Base-by-base conservation (phyloP, 1,140 invertebrate genomes). In the Drosophila nikananu region DNA sequence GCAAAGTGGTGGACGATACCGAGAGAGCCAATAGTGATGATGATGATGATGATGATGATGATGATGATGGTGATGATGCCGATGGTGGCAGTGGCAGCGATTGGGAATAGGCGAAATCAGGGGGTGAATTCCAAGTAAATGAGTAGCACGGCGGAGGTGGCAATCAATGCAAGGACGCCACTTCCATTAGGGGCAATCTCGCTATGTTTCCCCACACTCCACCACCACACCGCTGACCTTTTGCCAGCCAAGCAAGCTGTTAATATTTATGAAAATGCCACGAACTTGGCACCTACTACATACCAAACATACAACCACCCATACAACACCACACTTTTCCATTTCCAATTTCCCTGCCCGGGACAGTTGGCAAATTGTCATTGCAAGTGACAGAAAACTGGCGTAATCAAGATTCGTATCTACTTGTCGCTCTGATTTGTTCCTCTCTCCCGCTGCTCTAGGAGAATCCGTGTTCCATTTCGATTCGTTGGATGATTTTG, bases 231-330 rank as follows among this genome's bases (percentile, higher is more conserved):
- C 46, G 59, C 75, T 80, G 77, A 80, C 76, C 77, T 80, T 80
- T 80, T 70, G 63, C 51, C 27, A 52, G 27, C 41, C 67, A 73
- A 64, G 30, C 30, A 30, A 32, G 60, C 55, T 80, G 77, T 80
- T 80, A 80, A 80, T 80, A 80, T 80, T 80, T 80, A 80, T 80
- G 77, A 80, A 80, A 80, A 79, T 80, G 76, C 67, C 77, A 80
- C 75, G 64, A 78, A 68, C 75, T 78, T 78, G 76, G 63, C 77
- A 79, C 76, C 67, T 79, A 32, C 67, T 79, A 44, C 62, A 17
- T 12, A 42, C 41, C 41, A n/a, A 8, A 19, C n/a, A 42, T 2
- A 42, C 54, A 55, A 35, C 17, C 13, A 12, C 10, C 12, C 21
- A 12, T 15, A n/a, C n/a, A 3, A 23, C n/a, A 8, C 23, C 42